phyloP scores from a whole-genome alignment of 1,140 invertebrate genomes.

The Matsumurasca onukii region DNA sequence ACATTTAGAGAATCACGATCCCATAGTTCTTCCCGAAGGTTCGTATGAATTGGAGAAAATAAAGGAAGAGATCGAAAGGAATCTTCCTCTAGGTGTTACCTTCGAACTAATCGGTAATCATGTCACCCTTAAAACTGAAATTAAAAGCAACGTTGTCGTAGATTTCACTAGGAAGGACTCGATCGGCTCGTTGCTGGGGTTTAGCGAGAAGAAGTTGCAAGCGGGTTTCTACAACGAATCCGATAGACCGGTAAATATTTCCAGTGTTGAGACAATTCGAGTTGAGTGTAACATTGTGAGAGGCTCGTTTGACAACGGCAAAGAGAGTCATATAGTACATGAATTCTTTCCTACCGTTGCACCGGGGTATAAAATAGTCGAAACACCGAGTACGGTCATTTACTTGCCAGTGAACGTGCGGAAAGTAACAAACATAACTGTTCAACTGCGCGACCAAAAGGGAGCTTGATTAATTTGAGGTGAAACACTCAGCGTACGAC shows the following conservation, averaged over 20 bases:
- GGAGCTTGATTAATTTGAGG: slow-evolving; percentile 35
- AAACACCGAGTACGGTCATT: slow-evolving; percentile 36
- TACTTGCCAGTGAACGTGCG: slow-evolving; percentile 36
- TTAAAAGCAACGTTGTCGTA: not conserved
- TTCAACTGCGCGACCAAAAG: slow-evolving; percentile 37
- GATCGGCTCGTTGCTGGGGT: not conserved
- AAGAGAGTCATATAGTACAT: slow-evolving; percentile 42
- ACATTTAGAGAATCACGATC: too few relatives aligned
- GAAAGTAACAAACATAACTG: slow-evolving; percentile 34
- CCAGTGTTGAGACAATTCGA: slow-evolving; percentile 14
- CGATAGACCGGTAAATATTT: slow-evolving; percentile 14
- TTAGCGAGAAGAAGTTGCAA: not conserved
- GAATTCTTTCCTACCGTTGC: slow-evolving; percentile 42
- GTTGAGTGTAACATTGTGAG: slow-evolving; percentile 31
- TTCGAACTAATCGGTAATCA: too few relatives aligned
- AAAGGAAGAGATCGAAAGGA: too few relatives aligned
- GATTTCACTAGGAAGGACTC: slow-evolving; percentile 6
- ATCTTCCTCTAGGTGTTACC: too few relatives aligned
- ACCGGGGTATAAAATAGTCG: slow-evolving; percentile 42
- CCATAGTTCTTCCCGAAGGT: too few relatives aligned
- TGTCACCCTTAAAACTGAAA: slow-evolving; percentile 15
- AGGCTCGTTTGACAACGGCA: slow-evolving; percentile 43
- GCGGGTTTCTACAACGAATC: not conserved
- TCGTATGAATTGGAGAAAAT: too few relatives aligned
- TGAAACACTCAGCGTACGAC: slow-evolving; percentile 34